Percentiles rank a stretch among this genome's conserved stretches.
phyloP scores from a whole-genome alignment of 2,113 vertebrate genomes.

The Aspiorhynchus laticeps region DNA sequence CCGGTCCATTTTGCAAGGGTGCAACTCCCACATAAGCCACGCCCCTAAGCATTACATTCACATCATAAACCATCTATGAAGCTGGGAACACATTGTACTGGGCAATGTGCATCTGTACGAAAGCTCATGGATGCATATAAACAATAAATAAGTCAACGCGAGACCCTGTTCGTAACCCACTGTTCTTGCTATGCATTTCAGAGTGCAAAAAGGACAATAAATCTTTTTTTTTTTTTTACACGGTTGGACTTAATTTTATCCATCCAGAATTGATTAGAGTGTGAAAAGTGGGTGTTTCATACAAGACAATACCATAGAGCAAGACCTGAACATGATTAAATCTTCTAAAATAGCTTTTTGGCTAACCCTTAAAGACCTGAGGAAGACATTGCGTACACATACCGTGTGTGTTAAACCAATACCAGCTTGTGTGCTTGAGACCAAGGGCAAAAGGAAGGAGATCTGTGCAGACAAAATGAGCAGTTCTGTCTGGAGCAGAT shows the following conservation, averaged over 20 bases:
- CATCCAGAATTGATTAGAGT: not conserved
- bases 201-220: not conserved
- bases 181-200: not conserved
- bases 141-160: not conserved
- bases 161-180: not conserved
- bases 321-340: not conserved
- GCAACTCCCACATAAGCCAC: conserved; percentile 75
- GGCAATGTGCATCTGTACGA: not conserved
- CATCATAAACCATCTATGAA: not conserved
- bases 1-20: conserved; percentile 72
- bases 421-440: conserved; percentile 11
- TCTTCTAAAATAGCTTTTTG: not conserved
- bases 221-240: too few relatives aligned
- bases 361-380: not conserved
- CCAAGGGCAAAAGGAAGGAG: conserved; percentile 32
- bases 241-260: not conserved
- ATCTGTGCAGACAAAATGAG: conserved; percentile 27
- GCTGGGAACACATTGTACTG: not conserved
- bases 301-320: not conserved
- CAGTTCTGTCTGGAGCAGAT: conserved; percentile 73
- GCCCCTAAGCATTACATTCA: conserved; percentile 46
- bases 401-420: not conserved
- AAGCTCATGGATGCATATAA: not conserved
- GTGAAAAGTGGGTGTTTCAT: not conserved
- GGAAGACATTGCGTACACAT: not conserved